phyloP scores from a whole-genome alignment of 2,888 invertebrate species.

The Ectemnius cavifrons region DNA sequence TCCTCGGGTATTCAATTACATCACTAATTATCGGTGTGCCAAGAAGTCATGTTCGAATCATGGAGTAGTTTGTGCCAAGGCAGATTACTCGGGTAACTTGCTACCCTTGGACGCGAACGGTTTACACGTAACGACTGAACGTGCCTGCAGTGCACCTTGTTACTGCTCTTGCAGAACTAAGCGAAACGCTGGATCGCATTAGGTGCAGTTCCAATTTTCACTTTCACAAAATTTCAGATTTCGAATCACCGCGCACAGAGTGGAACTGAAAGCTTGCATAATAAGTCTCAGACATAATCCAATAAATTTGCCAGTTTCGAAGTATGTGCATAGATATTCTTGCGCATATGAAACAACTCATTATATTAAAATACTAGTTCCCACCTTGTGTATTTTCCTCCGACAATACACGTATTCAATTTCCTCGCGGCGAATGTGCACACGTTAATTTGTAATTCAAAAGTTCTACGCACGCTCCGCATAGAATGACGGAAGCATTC shows the following conservation, averaged over 20 bases:
- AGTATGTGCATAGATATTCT: too few species aligned
- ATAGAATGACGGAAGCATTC: slow-evolving; percentile 11
- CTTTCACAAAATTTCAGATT: too few species aligned
- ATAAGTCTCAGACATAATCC: too few species aligned
- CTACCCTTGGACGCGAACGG: slow-evolving; percentile 15
- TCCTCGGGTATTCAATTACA: slow-evolving; percentile 47
- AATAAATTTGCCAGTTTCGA: too few species aligned
- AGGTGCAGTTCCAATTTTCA: too few species aligned
- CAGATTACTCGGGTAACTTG: neutral
- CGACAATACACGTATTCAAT: too few species aligned
- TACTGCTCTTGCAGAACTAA: slow-evolving; percentile 22
- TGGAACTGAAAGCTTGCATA: too few species aligned
- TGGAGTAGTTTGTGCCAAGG: neutral
- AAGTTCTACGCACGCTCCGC: slow-evolving; percentile 3
- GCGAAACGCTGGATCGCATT: slow-evolving; percentile 12
- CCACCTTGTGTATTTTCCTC: too few species aligned
- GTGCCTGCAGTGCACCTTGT: slow-evolving; percentile 9
- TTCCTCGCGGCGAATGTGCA: too few species aligned
- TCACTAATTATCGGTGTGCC: slow-evolving; percentile 44
- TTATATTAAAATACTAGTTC: too few species aligned
- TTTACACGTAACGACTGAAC: slow-evolving; percentile 16
- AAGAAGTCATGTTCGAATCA: slow-evolving; percentile 1
- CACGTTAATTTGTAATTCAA: slow-evolving; percentile 2
- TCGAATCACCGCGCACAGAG: too few species aligned
- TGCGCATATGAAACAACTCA: too few species aligned